Evolutionary conservation across 2,113 vertebrate genomes (phyloP), one percentile per base, ranked within the genome.

Genomic region (Speoplatyrhinus poulsoni): DNA sequence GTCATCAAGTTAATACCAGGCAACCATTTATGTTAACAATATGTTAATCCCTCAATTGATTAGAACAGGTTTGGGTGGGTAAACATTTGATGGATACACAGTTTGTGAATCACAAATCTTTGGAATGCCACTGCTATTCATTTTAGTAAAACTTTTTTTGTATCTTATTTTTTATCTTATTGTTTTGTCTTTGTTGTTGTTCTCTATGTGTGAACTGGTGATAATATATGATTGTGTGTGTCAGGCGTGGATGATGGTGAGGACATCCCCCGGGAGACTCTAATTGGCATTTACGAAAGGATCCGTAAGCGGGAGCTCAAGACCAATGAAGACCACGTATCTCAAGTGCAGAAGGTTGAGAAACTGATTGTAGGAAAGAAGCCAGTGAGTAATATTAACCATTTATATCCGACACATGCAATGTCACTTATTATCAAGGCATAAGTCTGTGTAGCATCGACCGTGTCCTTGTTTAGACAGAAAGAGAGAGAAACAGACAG

Each of bases 341-440:
- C 98, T 1, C 98, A 99, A 79, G 98, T 99, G 77, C 96, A 98
- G 91, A 99, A 99, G 89, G 97, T 99, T 65, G 98, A 99, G 85
- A 98, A 99, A 76, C 95, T 99, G 83, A 99, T 99, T 2, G 96
- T 99, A 60, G 96, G 98, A 36, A 99, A 99, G 91, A 98, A 99
- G 85, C 96, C 96, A 11, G 98, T 99, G 88, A 80, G 98, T 92
- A 12, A 10, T 32, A 3, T 36, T 46, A 59, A 32, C 26, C 1
- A 1, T 26, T 17, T 50, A 49, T 12, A 6, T 55, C 54, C 16
- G 47, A 47, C 16, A 64, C 41, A 36, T 60, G 67, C 47, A 15
- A 19, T 57, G 12, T 19, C 17, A 50, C 19, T 47, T 41, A 7
- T 26, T 53, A 15, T 46, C 47, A 47, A 50, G 41, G 62, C 48